Conservation (phyloP, 30 jellyfish, hydroid and myxozoan species). For the Catostylus mosaicus region DNA sequence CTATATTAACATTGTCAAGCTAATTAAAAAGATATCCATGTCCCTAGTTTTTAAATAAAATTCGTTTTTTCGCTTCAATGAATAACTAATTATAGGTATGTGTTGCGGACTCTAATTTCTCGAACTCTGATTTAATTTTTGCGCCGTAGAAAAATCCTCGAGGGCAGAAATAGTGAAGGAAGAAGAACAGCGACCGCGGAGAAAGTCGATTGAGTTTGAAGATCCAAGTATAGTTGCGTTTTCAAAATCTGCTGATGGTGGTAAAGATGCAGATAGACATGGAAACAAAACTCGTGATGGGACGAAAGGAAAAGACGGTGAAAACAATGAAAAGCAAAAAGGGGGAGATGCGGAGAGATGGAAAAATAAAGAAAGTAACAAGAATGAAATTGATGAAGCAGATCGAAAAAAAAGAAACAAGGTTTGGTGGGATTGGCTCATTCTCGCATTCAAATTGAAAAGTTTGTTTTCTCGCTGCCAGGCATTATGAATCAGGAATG, state of each 20-base stretch:
- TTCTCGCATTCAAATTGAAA: too few species aligned
- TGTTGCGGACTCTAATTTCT: too few species aligned
- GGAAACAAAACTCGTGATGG: slow-evolving; percentile 7
- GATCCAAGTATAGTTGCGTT: slow-evolving; percentile 78
- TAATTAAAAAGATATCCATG: too few species aligned
- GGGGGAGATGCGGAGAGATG: slow-evolving; percentile 34
- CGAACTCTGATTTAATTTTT: too few species aligned
- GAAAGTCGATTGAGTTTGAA: slow-evolving; percentile 66
- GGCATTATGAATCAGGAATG: too few species aligned
- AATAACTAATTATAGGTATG: too few species aligned
- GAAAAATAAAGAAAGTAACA: slow-evolving; percentile 15
- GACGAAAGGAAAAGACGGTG: slow-evolving; percentile 8
- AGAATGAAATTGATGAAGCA: slow-evolving; percentile 27
- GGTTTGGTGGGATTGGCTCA: slow-evolving; percentile 9
- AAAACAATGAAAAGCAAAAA: slow-evolving; percentile 4
- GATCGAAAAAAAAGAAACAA: slow-evolving; percentile 46
- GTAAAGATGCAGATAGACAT: neutral
- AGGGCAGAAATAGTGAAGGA: slow-evolving; percentile 44
- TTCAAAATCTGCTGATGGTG: slow-evolving; percentile 36
- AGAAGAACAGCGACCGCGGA: slow-evolving; percentile 33
- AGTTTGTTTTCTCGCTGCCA: too few species aligned
- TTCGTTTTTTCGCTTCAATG: too few species aligned
- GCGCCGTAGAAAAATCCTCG: slow-evolving; percentile 39
- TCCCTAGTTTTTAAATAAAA: too few species aligned
- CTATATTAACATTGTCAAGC: too few species aligned